phyloP scores from a whole-genome alignment of 2,888 invertebrate genomes.

The Troides aeacus region DNA sequence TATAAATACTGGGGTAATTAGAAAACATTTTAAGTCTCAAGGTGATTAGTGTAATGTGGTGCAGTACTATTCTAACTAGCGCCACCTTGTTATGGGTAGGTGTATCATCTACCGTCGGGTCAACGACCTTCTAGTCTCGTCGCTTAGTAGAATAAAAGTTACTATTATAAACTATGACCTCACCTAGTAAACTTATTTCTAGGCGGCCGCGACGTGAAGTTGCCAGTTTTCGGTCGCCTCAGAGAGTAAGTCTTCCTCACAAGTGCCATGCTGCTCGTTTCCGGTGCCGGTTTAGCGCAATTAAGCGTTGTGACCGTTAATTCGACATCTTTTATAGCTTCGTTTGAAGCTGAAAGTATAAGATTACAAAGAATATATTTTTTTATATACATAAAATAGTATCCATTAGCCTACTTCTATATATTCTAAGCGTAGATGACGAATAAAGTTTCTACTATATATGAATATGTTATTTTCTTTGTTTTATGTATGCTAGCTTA shows the following conservation, averaged over 20 bases:
- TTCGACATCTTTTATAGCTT: constrained; percentile 92
- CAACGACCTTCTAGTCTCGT: too few relatives aligned
- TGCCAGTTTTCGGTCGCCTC: constrained; percentile 58
- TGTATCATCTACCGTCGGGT: too few relatives aligned
- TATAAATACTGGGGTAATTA: too few relatives aligned
- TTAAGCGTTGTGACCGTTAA: constrained; percentile 93
- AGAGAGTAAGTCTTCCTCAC: constrained; percentile 68
- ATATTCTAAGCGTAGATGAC: not conserved
- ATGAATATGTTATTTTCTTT: too few relatives aligned
- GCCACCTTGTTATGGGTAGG: too few relatives aligned
- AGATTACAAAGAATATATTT: not conserved
- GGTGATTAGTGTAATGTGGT: too few relatives aligned
- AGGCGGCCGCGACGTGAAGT: constrained; percentile 52
- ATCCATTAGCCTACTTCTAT: not conserved
- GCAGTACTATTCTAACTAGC: too few relatives aligned
- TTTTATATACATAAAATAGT: not conserved
- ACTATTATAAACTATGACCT: not conserved
- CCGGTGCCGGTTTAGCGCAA: constrained; percentile 78
- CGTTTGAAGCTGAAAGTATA: constrained; percentile 82
- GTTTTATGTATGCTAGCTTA: too few relatives aligned
- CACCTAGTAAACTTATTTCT: constrained; percentile 73
- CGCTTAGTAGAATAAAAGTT: too few relatives aligned
- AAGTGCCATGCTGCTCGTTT: constrained; percentile 57
- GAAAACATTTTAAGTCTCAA: too few relatives aligned
- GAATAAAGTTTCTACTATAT: too few relatives aligned